Conservation (phyloP, 1,140 invertebrate species). For the Cyrtorhinus lividipennis region DNA sequence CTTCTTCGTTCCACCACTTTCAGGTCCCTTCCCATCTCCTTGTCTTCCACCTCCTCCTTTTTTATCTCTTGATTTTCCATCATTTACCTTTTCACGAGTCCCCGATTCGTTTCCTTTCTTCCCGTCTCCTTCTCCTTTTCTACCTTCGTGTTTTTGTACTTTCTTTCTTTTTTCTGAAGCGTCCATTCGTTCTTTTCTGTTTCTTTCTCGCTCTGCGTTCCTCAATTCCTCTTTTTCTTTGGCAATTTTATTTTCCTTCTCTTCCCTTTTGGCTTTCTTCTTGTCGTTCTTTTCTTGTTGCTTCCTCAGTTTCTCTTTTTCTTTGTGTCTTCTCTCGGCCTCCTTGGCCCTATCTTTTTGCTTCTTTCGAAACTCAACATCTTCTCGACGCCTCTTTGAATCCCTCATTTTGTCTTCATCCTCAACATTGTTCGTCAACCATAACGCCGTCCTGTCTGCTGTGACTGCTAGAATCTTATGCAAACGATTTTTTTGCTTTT, state of each 20-base stretch:
- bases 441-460: conserved; percentile 10
- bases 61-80: not conserved
- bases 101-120: not conserved
- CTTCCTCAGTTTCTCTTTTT: not conserved
- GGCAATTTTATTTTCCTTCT: not conserved
- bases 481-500: conserved; percentile 14
- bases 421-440: conserved; percentile 12
- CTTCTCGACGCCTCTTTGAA: not conserved
- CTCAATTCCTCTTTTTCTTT: not conserved
- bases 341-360: not conserved
- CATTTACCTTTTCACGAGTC: not conserved
- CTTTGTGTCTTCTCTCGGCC: not conserved
- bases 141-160: not conserved
- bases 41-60: not conserved
- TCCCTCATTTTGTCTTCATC: conserved; percentile 5
- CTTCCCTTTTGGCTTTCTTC: not conserved
- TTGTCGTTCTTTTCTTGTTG: not conserved
- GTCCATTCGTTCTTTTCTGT: not conserved
- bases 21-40: not conserved
- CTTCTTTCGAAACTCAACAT: conserved; percentile 2
- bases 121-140: not conserved
- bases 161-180: not conserved
- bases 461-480: conserved; percentile 13
- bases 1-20: not conserved
- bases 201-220: not conserved